Percentiles rank a stretch among this genome's conserved stretches.
Evolutionary conservation across 2,113 vertebrate species (phyloP).

Genomic region (Callipepla californica): DNA sequence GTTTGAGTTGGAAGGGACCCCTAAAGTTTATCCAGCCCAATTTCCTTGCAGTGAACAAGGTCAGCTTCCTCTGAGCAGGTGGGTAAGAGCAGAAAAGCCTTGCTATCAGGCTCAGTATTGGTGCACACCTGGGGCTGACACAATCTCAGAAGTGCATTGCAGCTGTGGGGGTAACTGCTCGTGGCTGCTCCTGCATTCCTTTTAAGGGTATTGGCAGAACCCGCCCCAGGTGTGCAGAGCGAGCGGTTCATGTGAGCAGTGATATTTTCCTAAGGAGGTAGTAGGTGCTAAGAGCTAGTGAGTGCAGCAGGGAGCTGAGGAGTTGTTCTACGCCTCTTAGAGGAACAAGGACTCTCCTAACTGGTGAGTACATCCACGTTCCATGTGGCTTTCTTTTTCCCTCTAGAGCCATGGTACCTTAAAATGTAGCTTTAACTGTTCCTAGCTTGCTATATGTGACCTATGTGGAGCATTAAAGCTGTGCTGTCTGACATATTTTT

Average conservation of each 20-base stretch:
- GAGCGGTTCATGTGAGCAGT: too few relatives aligned
- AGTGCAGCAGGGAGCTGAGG: rapidly evolving
- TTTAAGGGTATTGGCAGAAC: not conserved
- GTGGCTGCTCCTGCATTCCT: rapidly evolving
- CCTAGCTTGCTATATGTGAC: rapidly evolving
- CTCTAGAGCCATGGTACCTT: rapidly evolving
- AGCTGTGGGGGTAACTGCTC: not conserved
- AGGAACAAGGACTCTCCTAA: rapidly evolving
- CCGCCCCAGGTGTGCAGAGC: not conserved
- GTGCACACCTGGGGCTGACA: rapidly evolving
- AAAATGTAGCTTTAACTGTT: not conserved
- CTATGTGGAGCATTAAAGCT: rapidly evolving
- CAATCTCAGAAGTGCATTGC: rapidly evolving
- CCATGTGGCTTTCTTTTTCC: rapidly evolving
- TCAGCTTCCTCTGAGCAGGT: not conserved
- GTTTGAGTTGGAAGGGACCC: too few relatives aligned
- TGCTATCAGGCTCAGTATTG: rapidly evolving
- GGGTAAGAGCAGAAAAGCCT: rapidly evolving
- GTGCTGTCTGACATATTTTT: too few relatives aligned
- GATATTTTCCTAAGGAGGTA: rapidly evolving
- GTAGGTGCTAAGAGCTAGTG: rapidly evolving
- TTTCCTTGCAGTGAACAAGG: not conserved
- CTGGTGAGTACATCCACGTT: rapidly evolving
- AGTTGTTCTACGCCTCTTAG: rapidly evolving
- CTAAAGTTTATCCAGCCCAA: too few relatives aligned